Evolutionary conservation across 1,140 invertebrate genomes (phyloP).

Genomic region (Augochlora pura): DNA sequence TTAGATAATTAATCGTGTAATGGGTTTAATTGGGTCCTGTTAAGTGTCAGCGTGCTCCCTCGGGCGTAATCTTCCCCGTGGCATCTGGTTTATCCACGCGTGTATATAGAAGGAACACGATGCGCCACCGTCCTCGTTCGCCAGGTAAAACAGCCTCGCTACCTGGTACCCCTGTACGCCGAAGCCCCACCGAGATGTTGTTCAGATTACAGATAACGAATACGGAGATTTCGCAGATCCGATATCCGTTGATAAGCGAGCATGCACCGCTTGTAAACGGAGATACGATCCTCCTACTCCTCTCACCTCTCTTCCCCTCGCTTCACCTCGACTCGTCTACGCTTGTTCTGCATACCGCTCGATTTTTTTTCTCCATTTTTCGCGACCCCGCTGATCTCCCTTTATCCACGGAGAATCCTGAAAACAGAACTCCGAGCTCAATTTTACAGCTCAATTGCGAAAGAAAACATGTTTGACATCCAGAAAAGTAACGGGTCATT

Average conservation of each 20-base stretch:
- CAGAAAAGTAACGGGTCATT: too few relatives aligned
- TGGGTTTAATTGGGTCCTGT: constrained; percentile 79
- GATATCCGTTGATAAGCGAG: constrained; percentile 71
- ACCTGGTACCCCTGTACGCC: constrained; percentile 19
- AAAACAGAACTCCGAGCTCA: too few relatives aligned
- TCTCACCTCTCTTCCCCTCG: not conserved
- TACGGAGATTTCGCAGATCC: constrained; percentile 76
- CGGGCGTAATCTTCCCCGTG: constrained; percentile 70
- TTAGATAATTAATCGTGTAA: constrained; percentile 80
- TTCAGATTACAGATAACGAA: constrained; percentile 76
- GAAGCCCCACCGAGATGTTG: constrained; percentile 65
- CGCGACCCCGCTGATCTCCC: not conserved
- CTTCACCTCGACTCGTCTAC: constrained; percentile 4
- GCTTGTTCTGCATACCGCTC: not conserved
- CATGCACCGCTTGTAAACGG: constrained; percentile 55
- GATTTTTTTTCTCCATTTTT: not conserved
- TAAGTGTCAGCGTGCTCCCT: constrained; percentile 73
- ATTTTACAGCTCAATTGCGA: too few relatives aligned
- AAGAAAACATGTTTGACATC: too few relatives aligned
- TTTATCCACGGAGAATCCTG: not conserved
- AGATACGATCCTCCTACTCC: constrained; percentile 23
- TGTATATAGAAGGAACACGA: constrained; percentile 24
- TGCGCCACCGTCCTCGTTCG: constrained; percentile 35
- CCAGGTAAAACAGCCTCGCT: constrained; percentile 44
- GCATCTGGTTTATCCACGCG: constrained; percentile 69